Conservation (phyloP, 2,797 vertebrate genomes). For the Dallia pectoralis region DNA sequence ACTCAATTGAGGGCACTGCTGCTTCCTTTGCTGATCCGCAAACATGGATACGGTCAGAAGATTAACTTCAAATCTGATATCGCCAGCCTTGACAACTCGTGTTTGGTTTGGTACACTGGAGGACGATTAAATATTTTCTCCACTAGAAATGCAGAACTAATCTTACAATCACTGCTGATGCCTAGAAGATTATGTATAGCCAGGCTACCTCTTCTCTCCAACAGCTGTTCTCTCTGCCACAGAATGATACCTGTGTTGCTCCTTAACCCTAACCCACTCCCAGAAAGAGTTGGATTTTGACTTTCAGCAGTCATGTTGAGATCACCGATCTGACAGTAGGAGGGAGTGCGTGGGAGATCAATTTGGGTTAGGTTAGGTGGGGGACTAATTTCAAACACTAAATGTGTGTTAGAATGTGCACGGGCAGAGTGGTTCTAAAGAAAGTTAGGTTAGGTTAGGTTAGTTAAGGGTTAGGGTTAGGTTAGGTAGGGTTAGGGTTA, state of each 20-base stretch:
- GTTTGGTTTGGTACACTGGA: slow-evolving; percentile 77
- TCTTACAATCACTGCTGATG: slow-evolving; percentile 64
- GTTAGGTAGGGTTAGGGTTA: no score
- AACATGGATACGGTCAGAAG: slow-evolving; percentile 76
- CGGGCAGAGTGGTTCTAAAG: no score
- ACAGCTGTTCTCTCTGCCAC: slow-evolving; percentile 48
- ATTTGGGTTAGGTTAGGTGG: no score
- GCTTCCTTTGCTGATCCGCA: slow-evolving; percentile 70
- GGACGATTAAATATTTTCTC: slow-evolving; percentile 79
- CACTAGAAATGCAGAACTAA: slow-evolving; percentile 74
- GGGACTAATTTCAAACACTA: no score
- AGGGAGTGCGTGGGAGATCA: no score
- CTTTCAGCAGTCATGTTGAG: neutral
- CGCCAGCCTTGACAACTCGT: slow-evolving; percentile 74
- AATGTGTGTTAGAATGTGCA: no score
- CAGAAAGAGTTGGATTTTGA: neutral
- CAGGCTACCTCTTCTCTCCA: slow-evolving; percentile 36
- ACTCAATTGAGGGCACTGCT: slow-evolving; percentile 67
- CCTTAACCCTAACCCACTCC: slow-evolving; percentile 46
- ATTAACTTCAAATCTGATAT: slow-evolving; percentile 80
- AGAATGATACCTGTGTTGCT: slow-evolving; percentile 22
- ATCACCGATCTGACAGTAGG: neutral
- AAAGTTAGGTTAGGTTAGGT: no score
- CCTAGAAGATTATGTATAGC: slow-evolving; percentile 67
- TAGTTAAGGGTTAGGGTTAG: no score